phyloP scores from a whole-genome alignment of 2,113 vertebrate genomes.

The Platycercus adscitus region DNA sequence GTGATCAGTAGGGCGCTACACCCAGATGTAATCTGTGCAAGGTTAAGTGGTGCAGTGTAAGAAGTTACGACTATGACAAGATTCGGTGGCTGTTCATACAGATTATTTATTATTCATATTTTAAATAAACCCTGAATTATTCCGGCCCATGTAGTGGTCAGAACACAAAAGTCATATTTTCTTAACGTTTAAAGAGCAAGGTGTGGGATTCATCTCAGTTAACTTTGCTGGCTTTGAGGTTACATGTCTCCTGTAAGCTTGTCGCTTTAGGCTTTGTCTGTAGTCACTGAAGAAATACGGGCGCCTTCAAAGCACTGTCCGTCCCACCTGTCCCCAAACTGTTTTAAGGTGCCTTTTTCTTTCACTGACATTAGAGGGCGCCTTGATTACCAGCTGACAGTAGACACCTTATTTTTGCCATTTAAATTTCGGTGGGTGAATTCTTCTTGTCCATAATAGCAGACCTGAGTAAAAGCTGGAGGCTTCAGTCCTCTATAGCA shows the following conservation, averaged over 20 bases:
- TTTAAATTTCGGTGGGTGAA: neutral
- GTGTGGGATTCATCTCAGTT: neutral
- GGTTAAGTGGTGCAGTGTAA: neutral
- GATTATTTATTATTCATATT: constrained; percentile 14
- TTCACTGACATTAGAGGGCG: neutral
- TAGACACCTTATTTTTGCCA: neutral
- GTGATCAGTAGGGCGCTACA: neutral
- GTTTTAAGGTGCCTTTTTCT: neutral
- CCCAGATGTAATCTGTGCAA: neutral
- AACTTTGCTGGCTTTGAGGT: neutral
- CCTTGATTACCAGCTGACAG: neutral
- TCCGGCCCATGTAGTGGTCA: neutral
- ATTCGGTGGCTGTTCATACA: neutral
- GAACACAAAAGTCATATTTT: neutral
- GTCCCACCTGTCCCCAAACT: neutral
- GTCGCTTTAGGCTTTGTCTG: neutral
- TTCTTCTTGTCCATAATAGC: neutral
- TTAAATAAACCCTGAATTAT: neutral
- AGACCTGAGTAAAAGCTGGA: neutral
- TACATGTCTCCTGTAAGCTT: neutral
- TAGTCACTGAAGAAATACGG: neutral
- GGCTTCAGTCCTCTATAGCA: neutral
- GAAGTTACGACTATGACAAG: neutral
- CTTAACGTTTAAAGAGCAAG: neutral
- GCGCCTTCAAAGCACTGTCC: neutral